phyloP scores from a whole-genome alignment of 2,888 invertebrate species.

The Halictus ligatus region DNA sequence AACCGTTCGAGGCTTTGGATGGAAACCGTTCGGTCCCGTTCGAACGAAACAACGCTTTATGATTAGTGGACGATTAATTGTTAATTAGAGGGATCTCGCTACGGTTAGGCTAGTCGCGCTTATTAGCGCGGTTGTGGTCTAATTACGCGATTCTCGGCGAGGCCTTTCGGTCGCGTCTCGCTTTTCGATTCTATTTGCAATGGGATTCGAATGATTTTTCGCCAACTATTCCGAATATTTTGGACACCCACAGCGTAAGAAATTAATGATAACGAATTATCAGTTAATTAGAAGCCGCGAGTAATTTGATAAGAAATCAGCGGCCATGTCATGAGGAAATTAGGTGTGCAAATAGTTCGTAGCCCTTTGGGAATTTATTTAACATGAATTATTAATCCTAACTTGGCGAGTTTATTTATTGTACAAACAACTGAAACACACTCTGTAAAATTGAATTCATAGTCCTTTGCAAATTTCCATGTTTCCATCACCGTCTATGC shows the following conservation, averaged over 20 bases:
- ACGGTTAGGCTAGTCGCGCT: constrained; percentile 78
- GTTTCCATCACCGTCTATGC: no score
- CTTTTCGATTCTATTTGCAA: background rate
- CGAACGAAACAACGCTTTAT: constrained; percentile 43
- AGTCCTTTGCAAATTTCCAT: background rate
- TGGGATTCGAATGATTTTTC: background rate
- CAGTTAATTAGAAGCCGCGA: background rate
- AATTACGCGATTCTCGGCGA: constrained; percentile 76
- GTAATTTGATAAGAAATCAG: background rate
- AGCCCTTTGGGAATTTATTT: background rate
- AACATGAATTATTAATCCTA: background rate
- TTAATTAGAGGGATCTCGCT: constrained; percentile 79
- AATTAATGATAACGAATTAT: background rate
- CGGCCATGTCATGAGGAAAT: background rate
- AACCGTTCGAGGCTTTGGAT: constrained; percentile 17
- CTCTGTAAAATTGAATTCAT: background rate
- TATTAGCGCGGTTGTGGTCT: constrained; percentile 83
- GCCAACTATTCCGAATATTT: background rate
- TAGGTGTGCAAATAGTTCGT: background rate
- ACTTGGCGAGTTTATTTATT: background rate
- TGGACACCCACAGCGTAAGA: background rate
- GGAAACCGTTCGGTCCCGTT: constrained; percentile 42
- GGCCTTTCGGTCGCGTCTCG: constrained; percentile 38
- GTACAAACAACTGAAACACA: background rate
- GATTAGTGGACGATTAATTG: constrained; percentile 71